Base-by-base conservation (phyloP, 2,888 invertebrate species). In the Lasioglossum oenotherae region DNA sequence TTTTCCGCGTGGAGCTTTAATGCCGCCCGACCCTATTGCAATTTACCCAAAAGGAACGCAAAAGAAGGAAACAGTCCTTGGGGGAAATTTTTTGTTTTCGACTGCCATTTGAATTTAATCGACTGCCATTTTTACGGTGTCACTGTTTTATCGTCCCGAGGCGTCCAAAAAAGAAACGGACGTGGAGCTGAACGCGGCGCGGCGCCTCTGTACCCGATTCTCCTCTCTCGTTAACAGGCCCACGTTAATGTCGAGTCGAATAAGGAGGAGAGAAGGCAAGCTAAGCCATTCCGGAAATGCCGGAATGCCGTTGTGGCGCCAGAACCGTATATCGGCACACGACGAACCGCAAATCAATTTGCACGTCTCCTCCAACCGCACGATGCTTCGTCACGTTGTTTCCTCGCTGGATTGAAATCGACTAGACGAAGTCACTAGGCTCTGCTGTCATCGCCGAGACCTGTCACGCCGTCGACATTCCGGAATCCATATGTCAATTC, bases 281-380 rank as follows among this genome's bases (percentile, higher is more conserved):
- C 92, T 92, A 92, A 90, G 93, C 92, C 92, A 92, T 93, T 93
- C 93, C 93, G 93, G 93, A 93, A 93, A 93, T 90, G 92, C 89
- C 85, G 93, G 93, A 93, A 93, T 93, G 94, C 89, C 91, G 92
- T 87, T 89, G 92, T 90, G 92, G 93, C 93, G 93, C 93, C 93
- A 91, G 91, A 86, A 86, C 86, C 87, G 83, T 86, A 80, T 89
- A 90, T 92, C 93, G 92, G 87, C 91, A 90, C 91, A 91, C 88
- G 90, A 86, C 89, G 86, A 91, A 90, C 93, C 93, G 93, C 93
- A 93, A 93, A 93, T 93, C 93, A 93, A 93, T 93, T 93, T 88
- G 90, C 92, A 89, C 91, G 79, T 88, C 84, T 88, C 81, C 85
- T 76, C 77, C 83, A 80, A 74, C 89, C 81, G 67, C 78, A 41